Conservation (phyloP, 2,113 vertebrate species). For the Microcebus griseorufus region DNA sequence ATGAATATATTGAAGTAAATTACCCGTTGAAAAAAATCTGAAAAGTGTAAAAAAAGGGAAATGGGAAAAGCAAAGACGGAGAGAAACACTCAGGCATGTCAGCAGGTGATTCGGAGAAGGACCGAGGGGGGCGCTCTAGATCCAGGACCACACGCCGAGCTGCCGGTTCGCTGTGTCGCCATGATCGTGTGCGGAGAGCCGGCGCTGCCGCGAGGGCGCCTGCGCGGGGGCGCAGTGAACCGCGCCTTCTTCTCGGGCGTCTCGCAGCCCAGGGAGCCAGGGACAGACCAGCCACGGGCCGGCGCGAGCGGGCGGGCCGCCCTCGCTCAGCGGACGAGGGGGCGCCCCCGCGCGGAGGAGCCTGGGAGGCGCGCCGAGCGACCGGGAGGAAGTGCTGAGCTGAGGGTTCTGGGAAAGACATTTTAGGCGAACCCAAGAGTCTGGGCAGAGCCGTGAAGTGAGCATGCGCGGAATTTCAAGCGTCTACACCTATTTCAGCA, state of each 20-base stretch:
- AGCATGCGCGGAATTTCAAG: background rate
- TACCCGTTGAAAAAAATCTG: background rate
- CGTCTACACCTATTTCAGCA: background rate
- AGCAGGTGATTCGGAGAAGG: background rate
- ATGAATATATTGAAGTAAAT: background rate
- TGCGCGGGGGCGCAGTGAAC: too few relatives aligned
- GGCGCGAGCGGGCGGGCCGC: too few relatives aligned
- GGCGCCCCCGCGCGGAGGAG: background rate
- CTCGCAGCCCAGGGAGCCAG: too few relatives aligned
- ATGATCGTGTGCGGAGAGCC: too few relatives aligned
- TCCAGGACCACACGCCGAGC: background rate
- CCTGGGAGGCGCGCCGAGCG: background rate
- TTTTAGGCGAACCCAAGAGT: background rate
- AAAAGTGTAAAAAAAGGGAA: background rate
- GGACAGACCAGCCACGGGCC: too few relatives aligned
- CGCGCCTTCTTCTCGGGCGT: too few relatives aligned
- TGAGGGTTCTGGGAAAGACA: background rate
- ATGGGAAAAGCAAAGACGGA: background rate
- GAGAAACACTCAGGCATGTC: background rate
- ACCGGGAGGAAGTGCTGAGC: background rate
- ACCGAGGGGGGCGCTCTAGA: background rate
- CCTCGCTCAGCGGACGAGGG: too few relatives aligned
- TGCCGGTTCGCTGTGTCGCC: background rate
- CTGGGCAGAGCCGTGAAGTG: background rate
- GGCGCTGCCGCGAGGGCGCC: too few relatives aligned